A percentile compares a stretch with the other conserved stretches of the same genome.
Evolutionary conservation across 30 jellyfish, hydroid and myxozoan species (phyloP).

Genomic region (Hydractinia echinata): DNA sequence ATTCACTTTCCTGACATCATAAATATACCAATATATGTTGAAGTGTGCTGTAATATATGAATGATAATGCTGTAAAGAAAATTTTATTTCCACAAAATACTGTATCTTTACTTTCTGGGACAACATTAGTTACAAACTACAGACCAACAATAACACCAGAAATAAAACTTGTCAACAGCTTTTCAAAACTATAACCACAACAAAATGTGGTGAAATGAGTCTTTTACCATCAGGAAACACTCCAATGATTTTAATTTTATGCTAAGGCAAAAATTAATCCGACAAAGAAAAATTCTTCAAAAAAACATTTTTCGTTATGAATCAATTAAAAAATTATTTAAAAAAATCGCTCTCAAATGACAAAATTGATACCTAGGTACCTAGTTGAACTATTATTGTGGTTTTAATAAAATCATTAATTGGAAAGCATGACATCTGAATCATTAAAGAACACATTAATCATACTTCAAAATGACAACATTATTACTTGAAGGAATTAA

Average conservation of each 20-base stretch:
- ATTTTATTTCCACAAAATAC: too few species aligned
- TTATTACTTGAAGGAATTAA: background rate
- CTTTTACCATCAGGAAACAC: too few species aligned
- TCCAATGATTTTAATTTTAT: background rate
- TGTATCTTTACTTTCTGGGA: too few species aligned
- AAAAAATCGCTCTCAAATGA: background rate
- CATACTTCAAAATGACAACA: background rate
- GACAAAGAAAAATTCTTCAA: background rate
- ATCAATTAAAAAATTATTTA: background rate
- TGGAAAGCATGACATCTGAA: constrained; percentile 6
- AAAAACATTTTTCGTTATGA: background rate
- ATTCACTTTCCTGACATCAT: too few species aligned
- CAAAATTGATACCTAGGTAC: background rate
- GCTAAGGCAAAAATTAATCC: background rate
- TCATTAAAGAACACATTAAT: constrained; percentile 14
- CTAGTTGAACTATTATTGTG: constrained; percentile 15
- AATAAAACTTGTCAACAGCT: too few species aligned
- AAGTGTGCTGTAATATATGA: too few species aligned
- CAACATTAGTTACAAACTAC: too few species aligned
- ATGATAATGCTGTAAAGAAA: too few species aligned
- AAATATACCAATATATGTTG: too few species aligned
- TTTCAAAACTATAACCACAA: too few species aligned
- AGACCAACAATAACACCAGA: too few species aligned
- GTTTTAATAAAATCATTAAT: constrained; percentile 8
- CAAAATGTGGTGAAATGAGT: too few species aligned